Evolutionary conservation across 2,888 invertebrate species (phyloP).

Genomic region (Athrips mouffetella): DNA sequence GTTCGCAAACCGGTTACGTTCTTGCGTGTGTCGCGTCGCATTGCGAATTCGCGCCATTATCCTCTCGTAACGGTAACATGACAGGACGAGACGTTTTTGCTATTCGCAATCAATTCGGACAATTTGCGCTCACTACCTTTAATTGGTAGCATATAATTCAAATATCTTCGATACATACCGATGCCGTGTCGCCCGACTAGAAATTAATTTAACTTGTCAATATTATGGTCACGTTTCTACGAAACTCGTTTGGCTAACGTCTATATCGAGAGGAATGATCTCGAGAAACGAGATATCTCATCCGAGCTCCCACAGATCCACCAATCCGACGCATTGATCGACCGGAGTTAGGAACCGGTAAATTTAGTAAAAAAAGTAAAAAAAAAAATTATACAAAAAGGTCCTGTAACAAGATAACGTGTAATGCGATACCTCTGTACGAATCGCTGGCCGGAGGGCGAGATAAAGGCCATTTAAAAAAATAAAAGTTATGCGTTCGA

Average conservation of each 20-base stretch:
- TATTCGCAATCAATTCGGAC: slow-evolving; percentile 54
- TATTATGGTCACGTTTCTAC: slow-evolving; percentile 64
- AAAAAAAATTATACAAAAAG: slow-evolving; percentile 48
- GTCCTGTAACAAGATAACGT: slow-evolving; percentile 65
- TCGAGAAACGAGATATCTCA: slow-evolving; percentile 64
- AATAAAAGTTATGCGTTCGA: slow-evolving; percentile 57
- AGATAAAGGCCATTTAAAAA: slow-evolving; percentile 64
- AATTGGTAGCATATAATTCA: slow-evolving; percentile 64
- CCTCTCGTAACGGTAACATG: slow-evolving; percentile 55
- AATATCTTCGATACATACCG: slow-evolving; percentile 43
- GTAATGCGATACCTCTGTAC: slow-evolving; percentile 71
- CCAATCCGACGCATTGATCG: slow-evolving; percentile 50
- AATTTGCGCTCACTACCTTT: slow-evolving; percentile 57
- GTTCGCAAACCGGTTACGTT: slow-evolving; percentile 54
- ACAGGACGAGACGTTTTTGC: slow-evolving; percentile 57
- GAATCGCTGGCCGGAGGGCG: slow-evolving; percentile 64
- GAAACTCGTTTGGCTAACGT: slow-evolving; percentile 66
- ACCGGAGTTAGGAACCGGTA: slow-evolving; percentile 47
- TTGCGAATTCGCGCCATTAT: slow-evolving; percentile 60
- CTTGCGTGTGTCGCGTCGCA: slow-evolving; percentile 60
- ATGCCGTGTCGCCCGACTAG: slow-evolving; percentile 43
- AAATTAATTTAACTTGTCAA: slow-evolving; percentile 67
- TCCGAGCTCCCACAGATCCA: slow-evolving; percentile 60
- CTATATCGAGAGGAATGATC: slow-evolving; percentile 63
- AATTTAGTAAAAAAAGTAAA: slow-evolving; percentile 45